These are phyloP conservation scores for Melinaea menophilus DNA, from an alignment of 2,888 invertebrate species.

Conservation along the genomic window DNA sequence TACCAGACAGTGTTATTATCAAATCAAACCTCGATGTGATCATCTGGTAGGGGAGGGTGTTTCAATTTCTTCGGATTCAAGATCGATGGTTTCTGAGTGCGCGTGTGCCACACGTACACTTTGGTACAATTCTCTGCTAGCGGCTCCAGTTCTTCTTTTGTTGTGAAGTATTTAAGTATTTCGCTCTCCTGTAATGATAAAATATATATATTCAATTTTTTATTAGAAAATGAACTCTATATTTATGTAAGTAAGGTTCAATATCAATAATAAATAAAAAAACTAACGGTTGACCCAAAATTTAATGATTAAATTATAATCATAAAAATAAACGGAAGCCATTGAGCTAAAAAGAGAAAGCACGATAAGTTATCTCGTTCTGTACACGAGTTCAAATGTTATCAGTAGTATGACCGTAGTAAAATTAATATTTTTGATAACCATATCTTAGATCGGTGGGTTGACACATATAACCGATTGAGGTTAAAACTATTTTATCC, in stretches of 20 bases:
- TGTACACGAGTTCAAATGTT: constrained; percentile 8
- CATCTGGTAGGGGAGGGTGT: constrained; percentile 58
- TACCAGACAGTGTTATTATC: constrained; percentile 8
- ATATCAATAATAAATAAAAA: no score
- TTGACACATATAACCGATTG: no score
- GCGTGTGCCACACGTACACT: constrained; percentile 99
- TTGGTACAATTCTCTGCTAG: constrained; percentile 93
- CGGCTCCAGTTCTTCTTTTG: constrained; percentile 89
- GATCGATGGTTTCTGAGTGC: constrained; percentile 92
- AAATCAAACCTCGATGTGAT: constrained; percentile 65
- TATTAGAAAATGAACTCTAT: neutral
- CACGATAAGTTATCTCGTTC: constrained; percentile 22
- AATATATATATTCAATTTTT: constrained; percentile 7
- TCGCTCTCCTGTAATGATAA: constrained; percentile 82
- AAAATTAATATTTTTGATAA: no score
- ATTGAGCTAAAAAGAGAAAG: constrained; percentile 19
- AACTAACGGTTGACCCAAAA: no score
- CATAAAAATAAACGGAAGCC: constrained; percentile 14
- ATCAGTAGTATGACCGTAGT: constrained; percentile 4
- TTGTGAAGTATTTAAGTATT: constrained; percentile 85
- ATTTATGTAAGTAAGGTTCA: no score
- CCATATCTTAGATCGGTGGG: no score
- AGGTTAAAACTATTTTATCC: no score
- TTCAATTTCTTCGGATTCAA: constrained; percentile 80
- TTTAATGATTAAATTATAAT: neutral